Evolutionary conservation across 2,888 invertebrate species (phyloP), one percentile per base, ranked within the genome.

Genomic region (Philonicus albiceps): DNA sequence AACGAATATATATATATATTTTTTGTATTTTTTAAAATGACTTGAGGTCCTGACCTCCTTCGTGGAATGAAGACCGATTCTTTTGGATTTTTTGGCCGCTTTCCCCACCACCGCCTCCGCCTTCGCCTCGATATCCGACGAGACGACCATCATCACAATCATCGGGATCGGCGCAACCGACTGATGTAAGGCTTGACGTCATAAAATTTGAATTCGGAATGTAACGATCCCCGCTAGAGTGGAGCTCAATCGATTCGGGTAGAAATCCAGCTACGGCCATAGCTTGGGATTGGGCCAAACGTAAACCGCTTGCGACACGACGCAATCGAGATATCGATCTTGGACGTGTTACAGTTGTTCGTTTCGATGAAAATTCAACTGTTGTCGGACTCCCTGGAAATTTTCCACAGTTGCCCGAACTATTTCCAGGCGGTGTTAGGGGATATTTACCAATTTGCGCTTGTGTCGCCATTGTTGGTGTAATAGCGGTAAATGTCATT

Each of bases 201-300:
- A 75, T 75, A 11, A 84, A 85, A 34, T 55, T 19, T 13, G 30
- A 40, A 22, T 83, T 55, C 13, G 72, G 19, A 86, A 83, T 86
- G 81, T 73, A 84, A 13, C 43, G 84, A n/a, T 84, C 73, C 7
- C 11, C 43, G 5, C 30, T 22, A 40, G 72, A 27, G 40, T 27
- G 40, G 0, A 73, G 84, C 8, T 88, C 87, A 49, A 88, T 86
- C 4, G 87, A 86, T 75, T 93, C 93, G 83, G 94, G 94, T 90
- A 94, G 92, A 91, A 95, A 94, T 88, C 95, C 95, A 88, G 95
- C 95, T 88, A 94, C 94, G 88, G 95, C 95, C 94, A 96, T 95
- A 87, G 95, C 95, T 93, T 95, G 95, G 86, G 94, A 94, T 92
- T 95, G 95, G 88, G 95, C 95, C 89, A 95, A 93, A 91, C 95